Conservation (phyloP, 2,888 invertebrate species). For the Caenorhabditis sp. region DNA sequence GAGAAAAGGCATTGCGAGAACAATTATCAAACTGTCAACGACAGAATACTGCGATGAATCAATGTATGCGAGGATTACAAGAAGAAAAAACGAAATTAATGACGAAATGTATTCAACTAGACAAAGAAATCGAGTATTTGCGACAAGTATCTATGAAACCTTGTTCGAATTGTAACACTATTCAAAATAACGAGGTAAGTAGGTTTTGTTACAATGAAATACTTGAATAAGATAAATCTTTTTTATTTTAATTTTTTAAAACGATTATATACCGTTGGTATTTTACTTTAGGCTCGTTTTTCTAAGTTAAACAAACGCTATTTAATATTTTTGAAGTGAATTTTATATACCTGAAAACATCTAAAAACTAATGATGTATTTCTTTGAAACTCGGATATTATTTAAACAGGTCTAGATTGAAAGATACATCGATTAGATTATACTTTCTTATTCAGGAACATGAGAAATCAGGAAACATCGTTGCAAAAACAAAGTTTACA, state of each 20-base stretch:
- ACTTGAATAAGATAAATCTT: too few relatives aligned
- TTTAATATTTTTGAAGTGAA: too few relatives aligned
- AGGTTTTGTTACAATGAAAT: background rate
- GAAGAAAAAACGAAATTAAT: slow-evolving; percentile 50
- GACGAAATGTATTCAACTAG: slow-evolving; percentile 49
- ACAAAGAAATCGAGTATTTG: slow-evolving; percentile 37
- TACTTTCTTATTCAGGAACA: too few relatives aligned
- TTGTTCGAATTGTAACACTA: slow-evolving; percentile 22
- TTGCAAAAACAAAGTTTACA: background rate
- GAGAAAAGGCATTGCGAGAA: slow-evolving; percentile 51
- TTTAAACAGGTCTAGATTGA: too few relatives aligned
- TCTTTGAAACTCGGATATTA: too few relatives aligned
- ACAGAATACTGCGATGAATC: slow-evolving; percentile 46
- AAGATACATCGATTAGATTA: too few relatives aligned
- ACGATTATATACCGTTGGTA: too few relatives aligned
- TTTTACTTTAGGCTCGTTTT: too few relatives aligned
- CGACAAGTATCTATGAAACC: slow-evolving; percentile 15
- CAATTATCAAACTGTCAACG: slow-evolving; percentile 51
- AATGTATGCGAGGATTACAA: slow-evolving; percentile 41
- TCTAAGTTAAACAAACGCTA: too few relatives aligned
- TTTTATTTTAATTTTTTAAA: too few relatives aligned
- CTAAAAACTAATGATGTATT: too few relatives aligned
- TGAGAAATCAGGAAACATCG: background rate
- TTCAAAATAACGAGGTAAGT: slow-evolving; percentile 12
- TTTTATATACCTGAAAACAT: too few relatives aligned